Evolutionary conservation across 2,797 vertebrate genomes (phyloP).

Genomic region (Gambelia wislizenii): DNA sequence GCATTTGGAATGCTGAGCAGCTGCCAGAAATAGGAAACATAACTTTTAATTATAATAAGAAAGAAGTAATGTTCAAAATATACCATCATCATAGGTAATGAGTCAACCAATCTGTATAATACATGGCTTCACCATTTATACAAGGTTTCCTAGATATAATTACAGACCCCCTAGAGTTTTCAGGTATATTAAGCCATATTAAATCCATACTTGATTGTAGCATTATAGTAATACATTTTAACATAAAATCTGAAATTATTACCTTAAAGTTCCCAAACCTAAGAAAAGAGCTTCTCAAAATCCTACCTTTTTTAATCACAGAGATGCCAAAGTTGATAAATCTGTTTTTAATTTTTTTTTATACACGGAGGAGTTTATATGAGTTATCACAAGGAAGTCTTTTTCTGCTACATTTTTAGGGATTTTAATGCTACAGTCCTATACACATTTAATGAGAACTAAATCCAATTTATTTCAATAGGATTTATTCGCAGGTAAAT

Average conservation of each 20-base stretch:
- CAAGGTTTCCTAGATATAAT: neutral
- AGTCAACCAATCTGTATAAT: slow-evolving; percentile 37
- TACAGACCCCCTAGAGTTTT: neutral
- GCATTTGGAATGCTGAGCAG: slow-evolving; percentile 42
- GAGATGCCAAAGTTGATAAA: neutral
- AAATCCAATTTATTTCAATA: neutral
- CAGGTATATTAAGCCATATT: slow-evolving; percentile 15
- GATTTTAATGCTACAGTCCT: neutral
- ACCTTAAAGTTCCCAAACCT: neutral
- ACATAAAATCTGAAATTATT: slow-evolving; percentile 45
- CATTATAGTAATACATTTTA: slow-evolving; percentile 5
- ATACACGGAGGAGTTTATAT: slow-evolving; percentile 33
- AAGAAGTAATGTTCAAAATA: slow-evolving; percentile 8
- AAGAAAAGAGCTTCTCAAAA: neutral
- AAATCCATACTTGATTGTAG: slow-evolving; percentile 35
- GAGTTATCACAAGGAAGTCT: slow-evolving; percentile 29
- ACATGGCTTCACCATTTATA: neutral
- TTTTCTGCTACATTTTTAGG: slow-evolving; percentile 15
- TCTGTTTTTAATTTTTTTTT: neutral
- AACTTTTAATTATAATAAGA: slow-evolving; percentile 18
- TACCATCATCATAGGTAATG: neutral
- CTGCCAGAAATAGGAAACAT: neutral
- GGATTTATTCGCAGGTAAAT: neutral
- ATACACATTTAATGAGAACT: neutral
- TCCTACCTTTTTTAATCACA: slow-evolving; percentile 16